Base-by-base conservation (phyloP, 2,113 vertebrate species). In the Microcebus lehilahytsara region DNA sequence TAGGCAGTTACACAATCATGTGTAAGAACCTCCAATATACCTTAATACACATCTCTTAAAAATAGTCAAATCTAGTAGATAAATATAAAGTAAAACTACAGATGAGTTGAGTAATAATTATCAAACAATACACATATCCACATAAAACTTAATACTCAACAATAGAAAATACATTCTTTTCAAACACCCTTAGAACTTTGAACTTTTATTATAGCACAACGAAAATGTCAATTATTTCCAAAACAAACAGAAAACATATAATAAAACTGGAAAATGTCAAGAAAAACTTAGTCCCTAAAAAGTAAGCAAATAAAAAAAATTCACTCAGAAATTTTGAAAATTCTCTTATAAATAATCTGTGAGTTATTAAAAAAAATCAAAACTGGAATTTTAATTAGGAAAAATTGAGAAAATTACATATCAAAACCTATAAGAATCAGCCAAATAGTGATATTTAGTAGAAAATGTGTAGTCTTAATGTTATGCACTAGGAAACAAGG, bases 321-420 rank as follows among this genome's bases (percentile, higher is more conserved):
- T 2, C 30, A 40, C 27, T 93, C 84, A 88, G 71, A 85, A 80
- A 19, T 85, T 89, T 91, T 83, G 23, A 75, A 88, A 75, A 30
- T 8, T 37, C 13, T 67, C 79, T 58, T 92, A 46, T 80, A 64
- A 92, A 87, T 74, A 64, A 96, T 56, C 51, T 94, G 0, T 69
- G 20, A 97, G 85, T 42, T 95, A n/a, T 92, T 42, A 87, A 51
- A 96, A 92, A n/a, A 95, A 95, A 58, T 71, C 49, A 89, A 95
- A 83, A 22, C 53, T 62, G 4, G 3, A 56, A 87, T 90, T 93
- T 91, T 92, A 87, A 60, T 67, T 81, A 80, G 69, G 84, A 93
- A 72, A 88, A 86, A 53, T 77, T 13, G 9, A 75, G 27, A 79
- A 42, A 46, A 77, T 66, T 86, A 60, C 23, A 34, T 92, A 69